Percentiles rank a stretch among this genome's conserved stretches.
These are phyloP conservation scores for Drosophila dunni DNA, from an alignment of 1,140 invertebrate genomes.

Conservation along the genomic window DNA sequence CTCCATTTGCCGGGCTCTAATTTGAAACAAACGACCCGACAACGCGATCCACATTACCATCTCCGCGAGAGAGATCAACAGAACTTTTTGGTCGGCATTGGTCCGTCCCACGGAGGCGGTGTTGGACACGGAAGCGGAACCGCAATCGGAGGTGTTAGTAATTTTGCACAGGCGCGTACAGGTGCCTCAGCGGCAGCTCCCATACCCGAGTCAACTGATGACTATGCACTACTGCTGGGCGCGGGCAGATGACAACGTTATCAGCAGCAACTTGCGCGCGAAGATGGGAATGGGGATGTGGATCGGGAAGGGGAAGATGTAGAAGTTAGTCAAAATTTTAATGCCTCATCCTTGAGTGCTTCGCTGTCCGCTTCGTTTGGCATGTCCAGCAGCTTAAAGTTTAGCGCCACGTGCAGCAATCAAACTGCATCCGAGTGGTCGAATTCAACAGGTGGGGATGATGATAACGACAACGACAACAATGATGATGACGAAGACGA, in stretches of 20 bases:
- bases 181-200: slow-evolving; percentile 63
- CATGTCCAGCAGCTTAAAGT: slow-evolving; percentile 77
- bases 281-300: slow-evolving; percentile 33
- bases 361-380: slow-evolving; percentile 76
- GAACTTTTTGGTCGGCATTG: slow-evolving; percentile 55
- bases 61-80: slow-evolving; percentile 65
- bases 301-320: slow-evolving; percentile 47
- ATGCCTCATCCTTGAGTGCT: slow-evolving; percentile 69
- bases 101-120: slow-evolving; percentile 31
- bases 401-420: slow-evolving; percentile 74
- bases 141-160: slow-evolving; percentile 38
- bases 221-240: slow-evolving; percentile 75
- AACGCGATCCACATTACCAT: slow-evolving; percentile 67
- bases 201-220: slow-evolving; percentile 78
- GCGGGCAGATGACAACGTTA: slow-evolving; percentile 80
- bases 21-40: slow-evolving; percentile 51
- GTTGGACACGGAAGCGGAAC: too few species aligned
- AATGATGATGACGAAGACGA: slow-evolving; percentile 43
- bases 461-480: slow-evolving; percentile 53
- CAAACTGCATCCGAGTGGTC: slow-evolving; percentile 78
- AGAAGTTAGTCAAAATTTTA: slow-evolving; percentile 70
- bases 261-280: slow-evolving; percentile 54
- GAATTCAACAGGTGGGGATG: slow-evolving; percentile 73
- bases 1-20: slow-evolving; percentile 60
- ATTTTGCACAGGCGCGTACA: slow-evolving; percentile 59